Percentiles rank a stretch among this genome's conserved stretches.
Conservation (phyloP, 2,113 vertebrate genomes). For the Lasiurus cinereus region DNA sequence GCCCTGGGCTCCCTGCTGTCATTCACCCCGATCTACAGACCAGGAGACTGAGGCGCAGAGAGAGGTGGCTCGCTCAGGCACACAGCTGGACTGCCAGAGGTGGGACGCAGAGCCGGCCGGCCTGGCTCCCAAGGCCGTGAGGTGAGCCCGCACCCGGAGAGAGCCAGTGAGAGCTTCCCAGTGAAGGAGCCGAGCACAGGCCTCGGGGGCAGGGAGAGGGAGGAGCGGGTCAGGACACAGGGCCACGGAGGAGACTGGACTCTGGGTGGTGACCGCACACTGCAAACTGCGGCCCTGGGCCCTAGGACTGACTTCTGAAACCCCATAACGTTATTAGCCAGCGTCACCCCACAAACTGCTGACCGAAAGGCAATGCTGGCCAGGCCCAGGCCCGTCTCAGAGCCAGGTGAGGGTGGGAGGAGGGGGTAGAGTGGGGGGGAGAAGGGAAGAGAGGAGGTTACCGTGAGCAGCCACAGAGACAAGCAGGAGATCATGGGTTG, state of each 20-base stretch:
- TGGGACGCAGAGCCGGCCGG: neutral
- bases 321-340: neutral
- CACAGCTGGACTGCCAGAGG: neutral
- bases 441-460: neutral
- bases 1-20: neutral
- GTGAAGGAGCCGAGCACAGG: neutral
- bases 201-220: neutral
- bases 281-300: neutral
- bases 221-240: neutral
- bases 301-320: neutral
- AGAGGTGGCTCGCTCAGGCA: neutral
- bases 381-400: neutral
- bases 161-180: too few species aligned
- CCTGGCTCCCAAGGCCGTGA: neutral
- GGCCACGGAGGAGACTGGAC: neutral
- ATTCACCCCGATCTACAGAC: neutral
- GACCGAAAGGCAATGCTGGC: neutral
- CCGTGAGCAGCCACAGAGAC: neutral
- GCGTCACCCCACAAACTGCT: neutral
- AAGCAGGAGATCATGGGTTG: neutral
- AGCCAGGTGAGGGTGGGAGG: neutral
- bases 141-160: rapidly evolving
- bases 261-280: neutral
- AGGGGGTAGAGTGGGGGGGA: neutral
- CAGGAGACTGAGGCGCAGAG: neutral